phyloP scores from a whole-genome alignment of 2,888 invertebrate genomes.

The Calameuta filiformis region DNA sequence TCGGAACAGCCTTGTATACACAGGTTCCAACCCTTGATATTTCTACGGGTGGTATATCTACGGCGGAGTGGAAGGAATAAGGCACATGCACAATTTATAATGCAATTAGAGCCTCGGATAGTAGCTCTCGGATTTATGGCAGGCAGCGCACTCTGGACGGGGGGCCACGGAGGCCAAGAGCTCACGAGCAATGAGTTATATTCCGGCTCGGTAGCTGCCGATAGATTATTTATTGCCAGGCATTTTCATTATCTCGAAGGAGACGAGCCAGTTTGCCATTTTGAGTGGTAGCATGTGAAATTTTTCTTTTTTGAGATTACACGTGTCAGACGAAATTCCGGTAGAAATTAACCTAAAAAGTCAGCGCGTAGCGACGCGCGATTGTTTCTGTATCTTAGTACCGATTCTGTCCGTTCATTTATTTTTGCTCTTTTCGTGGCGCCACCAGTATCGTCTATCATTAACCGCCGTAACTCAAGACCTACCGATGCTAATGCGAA shows the following conservation, averaged over 20 bases:
- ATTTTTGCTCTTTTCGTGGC: background rate
- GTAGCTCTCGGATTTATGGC: slow-evolving; percentile 65
- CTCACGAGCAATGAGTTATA: slow-evolving; percentile 61
- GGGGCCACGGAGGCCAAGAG: slow-evolving; percentile 30
- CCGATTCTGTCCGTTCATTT: background rate
- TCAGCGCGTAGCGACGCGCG: background rate
- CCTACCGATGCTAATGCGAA: slow-evolving; percentile 56
- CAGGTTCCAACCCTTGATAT: background rate
- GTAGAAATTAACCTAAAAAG: background rate
- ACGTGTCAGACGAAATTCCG: background rate
- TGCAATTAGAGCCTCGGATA: slow-evolving; percentile 65
- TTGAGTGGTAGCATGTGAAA: background rate
- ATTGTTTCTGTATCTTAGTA: background rate
- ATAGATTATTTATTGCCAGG: slow-evolving; percentile 64
- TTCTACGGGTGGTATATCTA: background rate
- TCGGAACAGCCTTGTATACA: background rate
- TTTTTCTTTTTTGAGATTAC: background rate
- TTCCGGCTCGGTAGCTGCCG: slow-evolving; percentile 61
- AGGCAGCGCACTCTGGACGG: slow-evolving; percentile 37
- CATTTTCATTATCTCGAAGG: slow-evolving; percentile 63
- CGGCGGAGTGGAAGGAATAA: slow-evolving; percentile 22
- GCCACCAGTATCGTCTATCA: slow-evolving; percentile 37
- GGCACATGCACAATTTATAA: slow-evolving; percentile 64
- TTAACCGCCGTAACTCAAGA: slow-evolving; percentile 53
- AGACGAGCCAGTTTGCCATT: slow-evolving; percentile 19